Percentiles rank a stretch among this genome's conserved stretches.
Conservation (phyloP, 1,140 invertebrate genomes). For the Sinonovacula constricta region DNA sequence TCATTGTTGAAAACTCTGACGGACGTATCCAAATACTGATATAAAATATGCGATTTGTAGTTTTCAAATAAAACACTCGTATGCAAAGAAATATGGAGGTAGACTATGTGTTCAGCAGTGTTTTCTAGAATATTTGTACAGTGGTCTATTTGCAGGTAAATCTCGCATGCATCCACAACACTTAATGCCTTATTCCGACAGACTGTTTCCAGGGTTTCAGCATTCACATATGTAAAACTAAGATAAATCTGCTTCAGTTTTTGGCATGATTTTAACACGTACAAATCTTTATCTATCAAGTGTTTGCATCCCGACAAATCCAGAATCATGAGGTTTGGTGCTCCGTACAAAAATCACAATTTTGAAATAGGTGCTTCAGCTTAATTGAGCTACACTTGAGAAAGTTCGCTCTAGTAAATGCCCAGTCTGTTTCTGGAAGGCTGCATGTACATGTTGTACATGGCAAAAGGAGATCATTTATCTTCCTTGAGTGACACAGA, state of each 20-base stretch:
- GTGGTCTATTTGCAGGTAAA: not conserved
- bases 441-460: not conserved
- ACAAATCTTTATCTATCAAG: slow-evolving; percentile 8
- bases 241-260: not conserved
- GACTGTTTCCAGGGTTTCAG: too few relatives aligned
- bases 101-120: too few relatives aligned
- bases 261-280: not conserved
- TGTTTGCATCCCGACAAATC: not conserved
- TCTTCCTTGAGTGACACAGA: not conserved
- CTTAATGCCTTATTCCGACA: not conserved
- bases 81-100: too few relatives aligned
- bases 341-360: not conserved
- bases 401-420: not conserved
- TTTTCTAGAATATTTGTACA: slow-evolving; percentile 9
- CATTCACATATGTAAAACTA: slow-evolving; percentile 11
- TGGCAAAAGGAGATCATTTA: too few relatives aligned
- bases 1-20: too few relatives aligned
- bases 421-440: not conserved
- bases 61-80: too few relatives aligned
- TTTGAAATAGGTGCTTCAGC: slow-evolving; percentile 3
- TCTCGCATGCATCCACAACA: not conserved
- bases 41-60: too few relatives aligned
- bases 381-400: not conserved
- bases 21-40: too few relatives aligned
- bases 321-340: not conserved